Evolutionary conservation across 2,797 vertebrate genomes (phyloP).

Genomic region (Dicrostonyx torquatus): DNA sequence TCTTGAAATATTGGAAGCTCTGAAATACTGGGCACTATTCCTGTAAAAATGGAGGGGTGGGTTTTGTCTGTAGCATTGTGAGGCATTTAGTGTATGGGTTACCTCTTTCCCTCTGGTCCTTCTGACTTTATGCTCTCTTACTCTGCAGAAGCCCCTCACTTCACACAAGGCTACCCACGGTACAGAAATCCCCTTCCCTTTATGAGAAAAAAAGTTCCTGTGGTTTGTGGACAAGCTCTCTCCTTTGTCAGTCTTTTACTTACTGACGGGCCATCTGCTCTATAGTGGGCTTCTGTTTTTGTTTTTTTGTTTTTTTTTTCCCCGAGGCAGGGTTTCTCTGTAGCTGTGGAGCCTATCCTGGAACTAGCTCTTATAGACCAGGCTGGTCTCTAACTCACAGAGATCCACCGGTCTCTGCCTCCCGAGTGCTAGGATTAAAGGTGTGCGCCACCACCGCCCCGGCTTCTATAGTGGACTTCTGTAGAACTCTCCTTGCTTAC

Average conservation of each 20-base stretch:
- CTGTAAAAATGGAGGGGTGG: background rate
- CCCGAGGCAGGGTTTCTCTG: too few relatives aligned
- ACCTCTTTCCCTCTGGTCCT: background rate
- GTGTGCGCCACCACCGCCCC: fast-evolving
- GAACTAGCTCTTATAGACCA: too few relatives aligned
- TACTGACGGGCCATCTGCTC: slow-evolving; percentile 38
- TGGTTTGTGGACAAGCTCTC: slow-evolving; percentile 32
- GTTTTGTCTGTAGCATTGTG: background rate
- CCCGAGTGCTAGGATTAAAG: too few relatives aligned
- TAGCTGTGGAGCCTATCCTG: too few relatives aligned
- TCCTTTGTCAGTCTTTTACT: slow-evolving; percentile 28
- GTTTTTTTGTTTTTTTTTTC: too few relatives aligned
- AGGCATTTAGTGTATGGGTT: background rate
- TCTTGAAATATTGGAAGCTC: slow-evolving; percentile 42
- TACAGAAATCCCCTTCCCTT: slow-evolving; percentile 4
- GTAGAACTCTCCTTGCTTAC: slow-evolving; percentile 8
- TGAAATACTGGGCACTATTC: background rate
- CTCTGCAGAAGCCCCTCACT: slow-evolving; percentile 27
- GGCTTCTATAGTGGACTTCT: slow-evolving; percentile 46
- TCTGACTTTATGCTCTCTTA: background rate
- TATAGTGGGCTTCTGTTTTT: slow-evolving; percentile 34
- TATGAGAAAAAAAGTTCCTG: slow-evolving; percentile 26
- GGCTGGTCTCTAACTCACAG: too few relatives aligned
- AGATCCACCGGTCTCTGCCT: too few relatives aligned
- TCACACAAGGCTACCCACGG: background rate